Evolutionary conservation across 2,113 vertebrate genomes (phyloP).

Genomic region (Brachionichthys hirsutus): DNA sequence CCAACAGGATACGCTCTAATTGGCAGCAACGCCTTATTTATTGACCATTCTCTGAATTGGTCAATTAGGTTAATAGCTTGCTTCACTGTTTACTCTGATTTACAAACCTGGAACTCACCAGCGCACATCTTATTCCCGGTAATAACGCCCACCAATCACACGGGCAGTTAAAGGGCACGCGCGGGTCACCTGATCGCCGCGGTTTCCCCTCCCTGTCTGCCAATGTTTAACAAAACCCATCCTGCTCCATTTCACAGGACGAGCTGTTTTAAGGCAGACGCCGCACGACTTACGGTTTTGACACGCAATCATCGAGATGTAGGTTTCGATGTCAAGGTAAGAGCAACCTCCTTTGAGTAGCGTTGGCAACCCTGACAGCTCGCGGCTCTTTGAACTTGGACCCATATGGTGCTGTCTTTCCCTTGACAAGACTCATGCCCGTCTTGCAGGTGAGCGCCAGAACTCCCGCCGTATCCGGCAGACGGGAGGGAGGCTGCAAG

Average conservation of each 20-base stretch:
- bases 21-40: slow-evolving; percentile 67
- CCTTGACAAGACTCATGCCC: slow-evolving; percentile 19
- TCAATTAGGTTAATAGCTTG: slow-evolving; percentile 68
- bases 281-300: background rate
- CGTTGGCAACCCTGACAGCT: slow-evolving; percentile 40
- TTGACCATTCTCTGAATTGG: slow-evolving; percentile 65
- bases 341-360: background rate
- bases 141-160: slow-evolving; percentile 44
- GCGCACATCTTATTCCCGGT: slow-evolving; percentile 48
- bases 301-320: background rate
- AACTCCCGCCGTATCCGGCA: slow-evolving; percentile 1
- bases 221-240: slow-evolving; percentile 4
- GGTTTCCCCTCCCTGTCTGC: background rate
- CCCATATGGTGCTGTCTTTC: slow-evolving; percentile 30
- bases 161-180: slow-evolving; percentile 23
- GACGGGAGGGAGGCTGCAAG: slow-evolving; percentile 13
- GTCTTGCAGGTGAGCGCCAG: slow-evolving; percentile 2
- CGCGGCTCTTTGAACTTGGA: slow-evolving; percentile 40
- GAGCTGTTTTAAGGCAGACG: background rate
- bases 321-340: slow-evolving; percentile 16
- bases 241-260: slow-evolving; percentile 1
- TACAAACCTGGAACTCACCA: slow-evolving; percentile 45
- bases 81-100: slow-evolving; percentile 52
- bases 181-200: background rate
- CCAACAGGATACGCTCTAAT: slow-evolving; percentile 58